Evolutionary conservation across 2,113 vertebrate genomes (phyloP).

Genomic region (Arvicanthis niloticus): DNA sequence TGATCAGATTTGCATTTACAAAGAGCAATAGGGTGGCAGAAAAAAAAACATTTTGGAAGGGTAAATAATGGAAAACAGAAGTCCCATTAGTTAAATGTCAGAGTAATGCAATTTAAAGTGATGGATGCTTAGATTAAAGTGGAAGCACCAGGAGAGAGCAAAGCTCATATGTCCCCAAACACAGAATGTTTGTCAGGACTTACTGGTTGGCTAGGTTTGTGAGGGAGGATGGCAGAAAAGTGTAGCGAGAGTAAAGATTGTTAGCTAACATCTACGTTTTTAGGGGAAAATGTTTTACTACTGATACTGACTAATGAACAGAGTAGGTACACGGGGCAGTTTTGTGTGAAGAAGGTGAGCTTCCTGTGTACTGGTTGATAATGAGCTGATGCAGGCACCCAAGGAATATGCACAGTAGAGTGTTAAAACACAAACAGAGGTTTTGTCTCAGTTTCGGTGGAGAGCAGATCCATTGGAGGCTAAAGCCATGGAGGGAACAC

Average conservation of each 20-base stretch:
- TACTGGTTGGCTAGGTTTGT: not conserved
- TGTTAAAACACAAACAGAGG: not conserved
- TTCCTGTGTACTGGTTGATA: not conserved
- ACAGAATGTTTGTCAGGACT: not conserved
- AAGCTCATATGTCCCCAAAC: not conserved
- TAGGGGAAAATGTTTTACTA: not conserved
- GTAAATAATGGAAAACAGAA: not conserved
- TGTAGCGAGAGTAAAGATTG: not conserved
- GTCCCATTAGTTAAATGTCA: not conserved
- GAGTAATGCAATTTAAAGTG: not conserved
- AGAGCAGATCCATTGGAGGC: not conserved
- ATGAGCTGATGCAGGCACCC: not conserved
- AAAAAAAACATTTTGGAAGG: conserved; percentile 29
- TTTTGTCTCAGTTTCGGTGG: not conserved
- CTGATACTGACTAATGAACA: not conserved
- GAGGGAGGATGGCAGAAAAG: not conserved
- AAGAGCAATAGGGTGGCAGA: conserved; percentile 31
- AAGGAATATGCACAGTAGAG: not conserved
- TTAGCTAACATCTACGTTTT: not conserved
- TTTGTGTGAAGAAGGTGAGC: not conserved
- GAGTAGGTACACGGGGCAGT: not conserved
- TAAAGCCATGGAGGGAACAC: not conserved
- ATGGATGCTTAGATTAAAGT: not conserved
- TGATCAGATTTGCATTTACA: conserved; percentile 13
- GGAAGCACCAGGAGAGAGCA: not conserved